Evolutionary conservation across 2,888 invertebrate species (phyloP), one percentile per base, ranked within the genome.

Genomic region (Polydrusus pterygomalis): DNA sequence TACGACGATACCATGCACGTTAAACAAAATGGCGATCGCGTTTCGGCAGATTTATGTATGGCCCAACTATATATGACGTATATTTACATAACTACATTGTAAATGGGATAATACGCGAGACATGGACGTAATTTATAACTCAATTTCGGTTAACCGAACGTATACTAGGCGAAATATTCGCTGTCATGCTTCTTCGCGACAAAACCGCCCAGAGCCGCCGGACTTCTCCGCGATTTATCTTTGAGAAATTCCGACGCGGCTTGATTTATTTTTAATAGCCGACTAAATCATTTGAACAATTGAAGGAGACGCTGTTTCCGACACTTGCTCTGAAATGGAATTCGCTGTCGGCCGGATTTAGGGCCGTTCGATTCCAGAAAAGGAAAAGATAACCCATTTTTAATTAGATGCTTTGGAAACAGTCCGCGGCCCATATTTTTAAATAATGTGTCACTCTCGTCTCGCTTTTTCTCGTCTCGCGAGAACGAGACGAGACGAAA

Each of bases 71-170:
- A 54, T 56, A 15, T 60, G 38, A 60, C 80, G 77, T 70, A 73
- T 81, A 82, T 81, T 82, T 81, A 80, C 81, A 81, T 82, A 81
- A 81, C 80, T 80, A 80, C 78, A 80, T 81, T 81, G 79, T 78
- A 81, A 81, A 82, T 79, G 79, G 80, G 80, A 81, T 80, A 81
- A 82, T 80, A 79, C 80, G 79, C 76, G 80, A 82, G 81, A 77
- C 78, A 78, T 78, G 70, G 77, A 45, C 43, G 76, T 79, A 80
- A 82, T 82, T 82, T 81, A 82, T 80, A 79, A 80, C 80, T 80
- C 82, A 82, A 82, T 82, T 81, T 80, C 67, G 73, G 73, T 70
- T 30, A 43, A 45, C 73, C 78, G 75, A 76, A 69, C 25, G 10
- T 74, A 77, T 68, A 74, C 51, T 62, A 51, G 34, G 67, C 60